Base-by-base conservation (phyloP, 2,797 vertebrate genomes). In the Anguilla obscura region DNA sequence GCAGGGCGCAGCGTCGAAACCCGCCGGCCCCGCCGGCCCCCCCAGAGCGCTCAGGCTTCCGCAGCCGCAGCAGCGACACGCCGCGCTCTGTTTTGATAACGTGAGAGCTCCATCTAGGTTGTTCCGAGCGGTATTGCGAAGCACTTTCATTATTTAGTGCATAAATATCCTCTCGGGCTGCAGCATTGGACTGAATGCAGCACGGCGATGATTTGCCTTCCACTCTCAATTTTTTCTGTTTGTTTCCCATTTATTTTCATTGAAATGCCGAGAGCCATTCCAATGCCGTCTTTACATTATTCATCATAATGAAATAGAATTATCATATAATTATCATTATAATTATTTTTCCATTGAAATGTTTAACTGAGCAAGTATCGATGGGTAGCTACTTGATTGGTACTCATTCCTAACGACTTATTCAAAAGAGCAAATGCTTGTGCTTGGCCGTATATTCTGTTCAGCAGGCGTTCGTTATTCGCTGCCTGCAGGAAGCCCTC, bases 71-170 rank as follows among this genome's bases (percentile, higher is more conserved):
- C 94, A 93, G 93, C 93, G 93, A 94, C 95, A 94, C 95, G 95
- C 93, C 91, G 92, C 92, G n/a, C 93, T 90, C 91, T 93, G 93
- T 93, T 96, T 96, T 95, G 93, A 95, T 95, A 97, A 96, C 95
- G 94, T 95, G 94, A 96, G 94, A 96, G 96, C 95, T 95, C 96
- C 96, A 97, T 96, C 96, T 96, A 96, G 96, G 95, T 95, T 93
- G 92, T 93, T 94, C 90, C 92, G 85, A 86, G 93, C 89, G 96
- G 96, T 96, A 96, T 94, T 97, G 95, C 94, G 93, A 92, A 87
- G 89, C 93, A 92, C 91, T 92, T 91, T 91, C 93, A 79, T 58
- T 88, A 86, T 10, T 52, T n/a, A 56, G 66, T 56, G 92, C 91
- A 89, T 94, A 89, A 90, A 92, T 90, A 52, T 82, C 50, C 56